These are phyloP conservation scores for Acanthosepion esculentum DNA, from an alignment of 2,888 invertebrate genomes.

Conservation along the genomic window DNA sequence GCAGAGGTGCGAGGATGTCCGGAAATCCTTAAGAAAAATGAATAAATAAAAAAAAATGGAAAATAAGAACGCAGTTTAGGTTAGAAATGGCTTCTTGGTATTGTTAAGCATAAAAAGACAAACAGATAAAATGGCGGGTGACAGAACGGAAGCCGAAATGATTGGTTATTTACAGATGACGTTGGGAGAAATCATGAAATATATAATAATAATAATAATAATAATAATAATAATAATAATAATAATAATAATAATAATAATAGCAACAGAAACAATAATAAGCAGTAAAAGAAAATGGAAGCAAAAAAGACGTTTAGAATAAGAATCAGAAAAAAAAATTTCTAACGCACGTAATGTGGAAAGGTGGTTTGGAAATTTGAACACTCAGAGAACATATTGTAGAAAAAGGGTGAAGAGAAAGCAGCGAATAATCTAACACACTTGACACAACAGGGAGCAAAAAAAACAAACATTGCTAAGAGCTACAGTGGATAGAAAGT, in stretches of 20 bases:
- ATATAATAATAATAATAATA: not conserved
- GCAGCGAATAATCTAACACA: too few species aligned
- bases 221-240: slow-evolving; percentile 1
- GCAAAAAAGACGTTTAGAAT: too few species aligned
- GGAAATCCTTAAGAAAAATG: not conserved
- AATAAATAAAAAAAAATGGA: not conserved
- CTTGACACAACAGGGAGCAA: too few species aligned
- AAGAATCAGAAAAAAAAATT: too few species aligned
- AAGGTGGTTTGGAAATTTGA: too few species aligned
- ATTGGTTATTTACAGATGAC: not conserved
- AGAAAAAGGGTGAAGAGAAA: too few species aligned
- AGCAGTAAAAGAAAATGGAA: not conserved
- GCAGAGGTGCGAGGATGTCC: not conserved
- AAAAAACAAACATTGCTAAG: too few species aligned
- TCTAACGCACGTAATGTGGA: too few species aligned
- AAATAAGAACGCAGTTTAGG: too few species aligned
- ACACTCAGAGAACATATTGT: too few species aligned
- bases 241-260: slow-evolving; percentile 19
- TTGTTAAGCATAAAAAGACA: not conserved
- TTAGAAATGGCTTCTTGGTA: not conserved
- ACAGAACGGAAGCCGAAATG: not conserved
- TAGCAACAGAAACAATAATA: not conserved
- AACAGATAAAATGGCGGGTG: not conserved
- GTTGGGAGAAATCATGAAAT: too few species aligned
- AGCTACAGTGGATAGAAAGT: too few species aligned